These are phyloP conservation scores for Ennomos erosarius DNA, from an alignment of 2,888 invertebrate species.

Conservation along the genomic window DNA sequence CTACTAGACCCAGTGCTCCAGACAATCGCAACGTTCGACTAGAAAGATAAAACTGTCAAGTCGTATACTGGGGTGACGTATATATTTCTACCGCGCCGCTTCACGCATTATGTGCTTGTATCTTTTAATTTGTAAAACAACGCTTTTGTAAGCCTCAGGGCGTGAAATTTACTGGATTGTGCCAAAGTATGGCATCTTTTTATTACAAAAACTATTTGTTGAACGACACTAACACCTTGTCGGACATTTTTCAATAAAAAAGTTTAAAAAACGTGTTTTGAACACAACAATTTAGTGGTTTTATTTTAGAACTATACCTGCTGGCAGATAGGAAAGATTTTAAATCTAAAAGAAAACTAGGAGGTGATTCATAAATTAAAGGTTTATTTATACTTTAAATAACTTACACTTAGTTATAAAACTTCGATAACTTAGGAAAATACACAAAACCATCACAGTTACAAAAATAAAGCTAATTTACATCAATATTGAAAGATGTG, in stretches of 20 bases:
- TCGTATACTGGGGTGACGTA: conserved; percentile 3
- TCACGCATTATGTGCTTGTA: conserved; percentile 37
- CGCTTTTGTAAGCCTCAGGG: conserved; percentile 40
- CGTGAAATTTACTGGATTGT: conserved; percentile 53
- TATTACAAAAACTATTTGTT: conserved; percentile 48
- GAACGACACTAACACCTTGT: conserved; percentile 73
- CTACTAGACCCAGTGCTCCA: neutral
- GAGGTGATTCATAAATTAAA: too few species aligned
- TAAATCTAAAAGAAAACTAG: too few species aligned
- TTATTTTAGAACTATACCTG: conserved; percentile 48
- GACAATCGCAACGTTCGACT: neutral
- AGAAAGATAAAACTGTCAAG: neutral
- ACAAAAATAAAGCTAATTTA: neutral
- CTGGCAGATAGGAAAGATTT: too few species aligned
- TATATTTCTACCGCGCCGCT: conserved; percentile 22
- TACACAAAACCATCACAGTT: conserved; percentile 10
- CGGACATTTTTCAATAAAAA: conserved; percentile 84
- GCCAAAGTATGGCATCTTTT: conserved; percentile 65
- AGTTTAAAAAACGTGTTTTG: conserved; percentile 81
- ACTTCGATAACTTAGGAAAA: neutral
- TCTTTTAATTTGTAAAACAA: conserved; percentile 47
- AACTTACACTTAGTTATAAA: too few species aligned
- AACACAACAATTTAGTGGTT: conserved; percentile 80
- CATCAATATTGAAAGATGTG: too few species aligned
- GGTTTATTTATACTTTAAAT: too few species aligned